phyloP scores from a whole-genome alignment of 2,888 invertebrate genomes.

The Strigamia transsilvanica region DNA sequence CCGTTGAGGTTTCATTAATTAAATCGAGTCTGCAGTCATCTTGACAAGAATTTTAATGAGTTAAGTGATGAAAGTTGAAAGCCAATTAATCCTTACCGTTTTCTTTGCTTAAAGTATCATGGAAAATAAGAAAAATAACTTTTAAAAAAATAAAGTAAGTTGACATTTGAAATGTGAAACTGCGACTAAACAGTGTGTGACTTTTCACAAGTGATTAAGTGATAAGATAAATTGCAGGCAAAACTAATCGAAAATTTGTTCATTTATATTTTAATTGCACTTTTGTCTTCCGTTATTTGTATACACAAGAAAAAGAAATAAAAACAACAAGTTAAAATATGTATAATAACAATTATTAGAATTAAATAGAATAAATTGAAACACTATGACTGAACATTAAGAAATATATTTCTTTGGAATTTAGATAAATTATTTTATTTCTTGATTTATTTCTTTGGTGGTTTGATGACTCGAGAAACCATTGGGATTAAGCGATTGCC shows the following conservation, averaged over 20 bases:
- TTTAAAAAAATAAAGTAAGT: no score
- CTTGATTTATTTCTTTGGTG: not conserved
- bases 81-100: not conserved
- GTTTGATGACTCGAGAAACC: slow-evolving; percentile 67
- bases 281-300: not conserved
- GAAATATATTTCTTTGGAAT: no score
- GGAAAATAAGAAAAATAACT: not conserved
- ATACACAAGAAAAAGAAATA: not conserved
- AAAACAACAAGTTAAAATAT: not conserved
- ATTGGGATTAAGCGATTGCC: slow-evolving; percentile 84
- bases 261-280: not conserved
- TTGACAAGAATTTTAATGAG: not conserved
- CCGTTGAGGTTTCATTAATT: not conserved
- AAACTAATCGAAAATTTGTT: not conserved
- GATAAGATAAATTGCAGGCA: not conserved
- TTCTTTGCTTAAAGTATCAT: not conserved
- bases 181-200: no score
- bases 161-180: no score
- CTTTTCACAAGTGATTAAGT: not conserved
- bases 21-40: not conserved
- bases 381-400: no score
- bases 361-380: no score
- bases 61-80: not conserved
- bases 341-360: not conserved
- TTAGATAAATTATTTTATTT: no score